These are phyloP conservation scores for Siniperca knerii DNA, from an alignment of 2,113 vertebrate species.

Conservation along the genomic window DNA sequence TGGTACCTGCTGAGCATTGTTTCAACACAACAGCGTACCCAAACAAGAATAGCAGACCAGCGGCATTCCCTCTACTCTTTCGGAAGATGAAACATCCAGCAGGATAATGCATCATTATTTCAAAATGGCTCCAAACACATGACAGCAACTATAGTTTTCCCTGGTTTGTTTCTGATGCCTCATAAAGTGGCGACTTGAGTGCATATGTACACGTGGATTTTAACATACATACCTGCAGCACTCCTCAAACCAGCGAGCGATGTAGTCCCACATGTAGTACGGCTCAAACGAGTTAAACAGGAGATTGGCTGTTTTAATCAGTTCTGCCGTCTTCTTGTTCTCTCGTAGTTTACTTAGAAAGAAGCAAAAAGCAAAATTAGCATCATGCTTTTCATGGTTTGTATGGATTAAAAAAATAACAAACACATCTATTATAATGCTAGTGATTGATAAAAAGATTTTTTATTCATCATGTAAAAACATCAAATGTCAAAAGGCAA, in stretches of 20 bases:
- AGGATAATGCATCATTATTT: neutral
- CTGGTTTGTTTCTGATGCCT: neutral
- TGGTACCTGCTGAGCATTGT: neutral
- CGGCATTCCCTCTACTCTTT: slow-evolving; percentile 29
- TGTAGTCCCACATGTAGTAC: slow-evolving; percentile 99
- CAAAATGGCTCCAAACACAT: neutral
- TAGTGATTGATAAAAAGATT: no score
- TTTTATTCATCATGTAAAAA: neutral
- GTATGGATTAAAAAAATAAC: neutral
- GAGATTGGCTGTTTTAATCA: slow-evolving; percentile 99
- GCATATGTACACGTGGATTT: neutral
- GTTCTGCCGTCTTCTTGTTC: slow-evolving; percentile 97
- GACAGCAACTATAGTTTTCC: neutral
- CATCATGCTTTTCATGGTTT: neutral
- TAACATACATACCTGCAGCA: slow-evolving; percentile 91
- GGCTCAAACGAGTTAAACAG: slow-evolving; percentile 99
- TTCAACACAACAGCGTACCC: neutral
- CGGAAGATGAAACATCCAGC: neutral
- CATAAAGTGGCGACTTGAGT: neutral
- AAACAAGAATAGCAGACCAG: neutral
- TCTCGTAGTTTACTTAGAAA: slow-evolving; percentile 93
- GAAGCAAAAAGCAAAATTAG: neutral
- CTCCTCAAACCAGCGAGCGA: slow-evolving; percentile 98
- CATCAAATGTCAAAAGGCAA: no score
- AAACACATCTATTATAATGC: neutral